Conservation (phyloP, 2,888 invertebrate species). For the Noctua fimbriata region DNA sequence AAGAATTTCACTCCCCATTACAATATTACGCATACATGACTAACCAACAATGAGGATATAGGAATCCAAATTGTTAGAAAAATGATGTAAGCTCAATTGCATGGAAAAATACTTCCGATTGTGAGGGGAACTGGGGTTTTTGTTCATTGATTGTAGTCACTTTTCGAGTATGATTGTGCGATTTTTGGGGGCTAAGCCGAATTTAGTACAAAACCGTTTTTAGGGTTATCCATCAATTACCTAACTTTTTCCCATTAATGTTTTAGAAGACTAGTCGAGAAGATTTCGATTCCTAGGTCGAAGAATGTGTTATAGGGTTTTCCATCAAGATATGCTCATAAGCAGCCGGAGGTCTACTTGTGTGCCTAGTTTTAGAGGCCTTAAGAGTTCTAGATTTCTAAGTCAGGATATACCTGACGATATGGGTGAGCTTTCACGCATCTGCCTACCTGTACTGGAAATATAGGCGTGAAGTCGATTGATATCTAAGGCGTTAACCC, state of each 20-base stretch:
- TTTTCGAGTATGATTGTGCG: slow-evolving; percentile 33
- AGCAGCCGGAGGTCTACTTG: too few relatives aligned
- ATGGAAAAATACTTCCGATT: slow-evolving; percentile 75
- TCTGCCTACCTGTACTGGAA: too few relatives aligned
- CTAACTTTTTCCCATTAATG: neutral
- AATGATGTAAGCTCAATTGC: slow-evolving; percentile 66
- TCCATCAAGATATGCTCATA: neutral
- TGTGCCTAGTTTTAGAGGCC: too few relatives aligned
- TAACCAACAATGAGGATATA: slow-evolving; percentile 62
- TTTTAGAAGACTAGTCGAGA: neutral
- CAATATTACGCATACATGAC: slow-evolving; percentile 72
- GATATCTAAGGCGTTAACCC: too few relatives aligned
- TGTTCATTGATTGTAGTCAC: slow-evolving; percentile 37
- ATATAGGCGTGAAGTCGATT: too few relatives aligned
- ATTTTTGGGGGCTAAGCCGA: slow-evolving; percentile 9
- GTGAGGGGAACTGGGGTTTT: slow-evolving; percentile 47
- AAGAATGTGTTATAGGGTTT: neutral
- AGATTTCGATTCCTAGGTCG: neutral
- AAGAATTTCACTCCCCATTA: slow-evolving; percentile 60
- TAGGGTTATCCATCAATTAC: neutral
- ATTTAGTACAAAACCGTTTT: neutral
- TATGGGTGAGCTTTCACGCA: too few relatives aligned
- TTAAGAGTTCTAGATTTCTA: too few relatives aligned
- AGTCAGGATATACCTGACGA: too few relatives aligned
- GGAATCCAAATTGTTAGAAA: slow-evolving; percentile 64